A percentile compares a stretch with the other conserved stretches of the same genome.
These are phyloP conservation scores for Papilio xuthus DNA, from an alignment of 1,140 invertebrate species.

Conservation along the genomic window DNA sequence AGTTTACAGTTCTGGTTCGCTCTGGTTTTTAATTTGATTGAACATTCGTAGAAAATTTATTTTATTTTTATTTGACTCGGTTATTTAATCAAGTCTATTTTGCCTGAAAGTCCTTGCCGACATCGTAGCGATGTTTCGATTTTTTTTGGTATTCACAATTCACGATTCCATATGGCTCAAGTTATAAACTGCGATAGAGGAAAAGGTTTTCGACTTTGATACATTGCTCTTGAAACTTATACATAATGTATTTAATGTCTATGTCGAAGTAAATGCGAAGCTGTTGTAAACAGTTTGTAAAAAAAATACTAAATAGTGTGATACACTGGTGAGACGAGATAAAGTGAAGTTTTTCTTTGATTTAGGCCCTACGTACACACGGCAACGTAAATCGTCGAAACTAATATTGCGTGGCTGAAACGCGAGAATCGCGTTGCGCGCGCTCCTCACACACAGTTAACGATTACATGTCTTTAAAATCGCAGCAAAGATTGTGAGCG, in stretches of 20 bases:
- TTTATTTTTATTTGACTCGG: not conserved
- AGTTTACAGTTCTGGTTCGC: not conserved
- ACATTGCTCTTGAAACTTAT: not conserved
- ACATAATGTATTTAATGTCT: not conserved
- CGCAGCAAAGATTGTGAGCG: too few species aligned
- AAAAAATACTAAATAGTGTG: too few species aligned
- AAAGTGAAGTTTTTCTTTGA: too few species aligned
- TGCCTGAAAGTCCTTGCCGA: not conserved
- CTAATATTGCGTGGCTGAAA: too few species aligned
- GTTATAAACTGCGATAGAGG: not conserved
- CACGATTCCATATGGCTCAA: not conserved
- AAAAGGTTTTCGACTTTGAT: conserved; percentile 1
- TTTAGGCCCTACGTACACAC: too few species aligned
- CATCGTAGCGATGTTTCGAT: not conserved
- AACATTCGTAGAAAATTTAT: not conserved
- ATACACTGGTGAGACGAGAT: too few species aligned
- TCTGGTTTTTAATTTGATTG: not conserved
- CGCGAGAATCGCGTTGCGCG: too few species aligned
- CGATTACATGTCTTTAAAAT: too few species aligned
- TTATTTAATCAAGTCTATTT: not conserved
- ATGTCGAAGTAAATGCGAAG: too few species aligned
- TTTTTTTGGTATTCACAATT: not conserved
- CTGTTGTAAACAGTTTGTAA: too few species aligned
- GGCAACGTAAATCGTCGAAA: too few species aligned
- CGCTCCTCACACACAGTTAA: too few species aligned